Base-by-base conservation (phyloP, 2,113 vertebrate species). In the Silurus meridionalis region DNA sequence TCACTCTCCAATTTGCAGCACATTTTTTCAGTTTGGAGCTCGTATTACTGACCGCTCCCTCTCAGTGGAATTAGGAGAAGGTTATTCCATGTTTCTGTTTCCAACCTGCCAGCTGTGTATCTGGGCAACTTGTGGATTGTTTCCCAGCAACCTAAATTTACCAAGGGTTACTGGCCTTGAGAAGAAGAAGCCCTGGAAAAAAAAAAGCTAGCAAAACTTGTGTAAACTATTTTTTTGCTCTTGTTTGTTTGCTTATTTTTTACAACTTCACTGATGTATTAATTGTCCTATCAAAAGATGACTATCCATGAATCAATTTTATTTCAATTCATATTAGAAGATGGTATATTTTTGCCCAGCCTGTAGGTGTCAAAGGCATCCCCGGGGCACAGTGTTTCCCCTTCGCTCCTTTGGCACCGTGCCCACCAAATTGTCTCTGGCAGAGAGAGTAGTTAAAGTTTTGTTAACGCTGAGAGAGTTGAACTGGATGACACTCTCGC, bases 111-210 rank as follows among this genome's bases (percentile, higher is more conserved):
- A 85, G 83, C 85, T 85, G 85, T 71, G 85, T 75, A 75, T 77
- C 64, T 46, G 72, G 85, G 83, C 85, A 87, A 58, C 83, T 84
- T 83, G 83, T 85, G 69, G 80, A 85, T 84, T 60, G 83, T 89
- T 89, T 89, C 61, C 78, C 83, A 48, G 46, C 88, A 89, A 85
- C 80, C 61, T 82, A 86, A 88, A 86, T 72, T 86, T 71, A 74
- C 85, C 85, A 79, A 50, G 25, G 25, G 10, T 77, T 77, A 78
- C 83, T 71, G 67, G 78, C 60, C 85, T 82, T 87, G 82, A 87
- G 60, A 60, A 75, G 63, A 67, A 60, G 60, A 58, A 55, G 61
- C 48, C 48, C 14, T 83, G 19, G 21, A 21, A 46, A 80, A 58
- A 80, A 28, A 28, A 58, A 58, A 10, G 37, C 74, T 2, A 79